Evolutionary conservation across 2,888 invertebrate species (phyloP).

Genomic region (Neocrepidodera transversa): DNA sequence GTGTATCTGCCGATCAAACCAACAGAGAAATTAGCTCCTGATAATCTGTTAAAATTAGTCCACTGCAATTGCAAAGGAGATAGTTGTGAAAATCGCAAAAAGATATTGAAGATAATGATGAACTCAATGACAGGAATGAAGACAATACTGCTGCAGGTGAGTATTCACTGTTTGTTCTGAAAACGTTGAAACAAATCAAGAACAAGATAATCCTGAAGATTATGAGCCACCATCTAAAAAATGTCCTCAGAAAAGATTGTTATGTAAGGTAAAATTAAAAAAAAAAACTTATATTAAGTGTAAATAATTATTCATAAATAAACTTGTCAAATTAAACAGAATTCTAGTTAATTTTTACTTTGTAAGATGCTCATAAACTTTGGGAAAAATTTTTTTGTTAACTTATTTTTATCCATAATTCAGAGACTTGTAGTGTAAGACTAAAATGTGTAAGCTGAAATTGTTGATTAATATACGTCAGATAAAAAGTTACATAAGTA

Average conservation of each 20-base stretch:
- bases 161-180: slow-evolving; percentile 1
- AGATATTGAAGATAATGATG: neutral
- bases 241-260: neutral
- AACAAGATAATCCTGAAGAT: neutral
- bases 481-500: too few species aligned
- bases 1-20: slow-evolving; percentile 20
- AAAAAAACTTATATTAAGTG: neutral
- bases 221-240: slow-evolving; percentile 1
- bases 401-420: too few species aligned
- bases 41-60: slow-evolving; percentile 13
- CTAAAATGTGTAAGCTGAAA: too few species aligned
- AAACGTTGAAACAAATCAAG: neutral
- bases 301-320: neutral
- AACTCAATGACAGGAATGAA: neutral
- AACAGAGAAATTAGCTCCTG: slow-evolving; percentile 8
- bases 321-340: neutral
- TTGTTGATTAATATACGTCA: too few species aligned
- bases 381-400: too few species aligned
- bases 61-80: slow-evolving; percentile 14
- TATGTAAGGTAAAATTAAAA: neutral
- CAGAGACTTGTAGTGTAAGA: too few species aligned
- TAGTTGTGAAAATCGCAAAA: neutral
- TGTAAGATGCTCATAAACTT: neutral
- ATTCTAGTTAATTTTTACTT: neutral
- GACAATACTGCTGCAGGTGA: neutral